phyloP scores from a whole-genome alignment of 37 sponge, comb jelly and placozoan species.

The Crambe crambe region DNA sequence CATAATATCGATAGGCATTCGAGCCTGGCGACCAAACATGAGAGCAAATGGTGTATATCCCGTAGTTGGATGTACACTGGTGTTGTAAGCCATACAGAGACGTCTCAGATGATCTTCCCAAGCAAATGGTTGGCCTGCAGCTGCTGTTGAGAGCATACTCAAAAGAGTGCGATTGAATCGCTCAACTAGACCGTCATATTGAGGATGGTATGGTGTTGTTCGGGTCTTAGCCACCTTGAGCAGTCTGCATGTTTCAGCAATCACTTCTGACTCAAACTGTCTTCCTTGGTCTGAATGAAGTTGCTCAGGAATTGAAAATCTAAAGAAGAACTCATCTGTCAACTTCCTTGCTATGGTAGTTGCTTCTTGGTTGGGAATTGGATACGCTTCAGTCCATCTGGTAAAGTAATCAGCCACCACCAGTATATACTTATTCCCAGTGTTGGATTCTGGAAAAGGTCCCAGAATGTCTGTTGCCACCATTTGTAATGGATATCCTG shows the following conservation, averaged over 20 bases:
- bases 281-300: not conserved
- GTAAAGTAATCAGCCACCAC: conserved; percentile 39
- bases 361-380: not conserved
- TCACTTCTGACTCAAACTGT: not conserved
- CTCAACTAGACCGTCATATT: conserved; percentile 27
- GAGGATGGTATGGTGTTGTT: conserved; percentile 33
- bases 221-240: conserved; percentile 4
- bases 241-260: not conserved
- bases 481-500: conserved; percentile 17
- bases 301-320: not conserved
- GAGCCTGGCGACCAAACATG: conserved; percentile 36
- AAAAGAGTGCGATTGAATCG: conserved; percentile 27
- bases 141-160: conserved; percentile 1
- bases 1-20: conserved; percentile 36
- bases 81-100: conserved; percentile 31
- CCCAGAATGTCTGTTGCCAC: conserved; percentile 21
- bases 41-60: conserved; percentile 38
- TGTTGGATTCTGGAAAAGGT: not conserved
- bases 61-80: conserved; percentile 10
- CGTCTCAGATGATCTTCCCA: conserved; percentile 19
- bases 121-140: not conserved
- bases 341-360: not conserved
- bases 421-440: conserved; percentile 26
- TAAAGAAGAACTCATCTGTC: not conserved
- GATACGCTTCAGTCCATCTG: conserved; percentile 28